Percentiles rank a stretch among this genome's conserved stretches.
These are phyloP conservation scores for Stercorarius parasiticus DNA, from an alignment of 2,113 vertebrate species.

Conservation along the genomic window DNA sequence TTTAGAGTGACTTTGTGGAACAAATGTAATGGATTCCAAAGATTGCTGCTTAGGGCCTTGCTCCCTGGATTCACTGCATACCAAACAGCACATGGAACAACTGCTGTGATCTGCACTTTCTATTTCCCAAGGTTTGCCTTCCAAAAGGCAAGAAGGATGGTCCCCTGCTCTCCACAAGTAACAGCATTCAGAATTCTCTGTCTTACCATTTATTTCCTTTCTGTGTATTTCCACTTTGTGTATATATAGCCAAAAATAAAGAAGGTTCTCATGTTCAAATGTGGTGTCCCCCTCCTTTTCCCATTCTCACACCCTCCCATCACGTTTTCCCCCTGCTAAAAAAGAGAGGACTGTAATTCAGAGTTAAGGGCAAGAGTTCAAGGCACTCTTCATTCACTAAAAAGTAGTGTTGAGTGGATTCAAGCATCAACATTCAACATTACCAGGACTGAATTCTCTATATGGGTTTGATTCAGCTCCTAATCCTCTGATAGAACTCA, in stretches of 20 bases:
- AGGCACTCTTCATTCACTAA: background rate
- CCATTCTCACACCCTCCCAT: background rate
- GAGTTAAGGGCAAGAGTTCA: background rate
- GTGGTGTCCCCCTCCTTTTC: background rate
- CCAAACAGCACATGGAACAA: background rate
- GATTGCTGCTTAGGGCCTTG: background rate
- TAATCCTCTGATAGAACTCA: background rate
- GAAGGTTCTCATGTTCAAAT: background rate
- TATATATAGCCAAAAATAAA: background rate
- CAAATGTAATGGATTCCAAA: conserved; percentile 47
- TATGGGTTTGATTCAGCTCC: background rate
- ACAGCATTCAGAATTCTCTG: background rate
- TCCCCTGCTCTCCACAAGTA: background rate
- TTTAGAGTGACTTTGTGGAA: conserved; percentile 59
- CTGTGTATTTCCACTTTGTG: background rate
- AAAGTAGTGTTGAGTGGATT: background rate
- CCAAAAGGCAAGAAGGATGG: background rate
- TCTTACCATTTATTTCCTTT: background rate
- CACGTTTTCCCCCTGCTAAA: background rate
- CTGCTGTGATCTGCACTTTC: background rate
- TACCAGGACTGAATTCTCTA: background rate
- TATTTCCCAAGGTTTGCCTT: background rate
- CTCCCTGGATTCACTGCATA: background rate
- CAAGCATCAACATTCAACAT: background rate
- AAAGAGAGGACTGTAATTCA: background rate